Evolutionary conservation across 2,797 vertebrate species (phyloP).

Genomic region (Podarcis lilfordi): DNA sequence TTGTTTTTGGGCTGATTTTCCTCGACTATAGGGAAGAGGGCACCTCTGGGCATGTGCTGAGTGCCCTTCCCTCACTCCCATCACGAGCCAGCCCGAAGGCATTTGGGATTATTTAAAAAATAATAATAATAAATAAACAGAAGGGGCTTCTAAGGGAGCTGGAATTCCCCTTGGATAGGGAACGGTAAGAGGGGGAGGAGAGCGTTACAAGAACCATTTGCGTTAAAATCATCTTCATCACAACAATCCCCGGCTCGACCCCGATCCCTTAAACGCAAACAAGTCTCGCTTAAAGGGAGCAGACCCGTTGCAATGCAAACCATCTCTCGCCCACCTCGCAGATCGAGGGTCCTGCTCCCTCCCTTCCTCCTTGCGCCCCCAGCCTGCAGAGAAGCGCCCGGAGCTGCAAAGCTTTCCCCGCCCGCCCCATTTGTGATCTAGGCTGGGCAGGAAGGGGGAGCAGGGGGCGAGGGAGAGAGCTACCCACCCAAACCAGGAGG

Average conservation of each 20-base stretch:
- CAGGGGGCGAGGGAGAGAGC: background rate
- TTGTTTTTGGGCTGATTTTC: background rate
- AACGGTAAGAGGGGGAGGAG: background rate
- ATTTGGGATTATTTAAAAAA: background rate
- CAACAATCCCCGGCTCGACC: background rate
- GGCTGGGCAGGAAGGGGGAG: background rate
- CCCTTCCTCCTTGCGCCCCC: background rate
- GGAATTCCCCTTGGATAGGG: background rate
- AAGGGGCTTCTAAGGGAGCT: background rate
- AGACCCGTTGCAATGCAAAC: background rate
- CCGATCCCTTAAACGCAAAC: background rate
- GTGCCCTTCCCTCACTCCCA: background rate
- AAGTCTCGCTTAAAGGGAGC: background rate
- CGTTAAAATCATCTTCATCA: background rate
- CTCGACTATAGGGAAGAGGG: background rate
- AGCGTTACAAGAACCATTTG: background rate
- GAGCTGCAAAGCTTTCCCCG: background rate
- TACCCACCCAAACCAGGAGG: background rate
- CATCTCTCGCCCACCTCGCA: background rate
- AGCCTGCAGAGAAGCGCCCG: background rate
- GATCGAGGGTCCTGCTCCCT: background rate
- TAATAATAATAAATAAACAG: no score
- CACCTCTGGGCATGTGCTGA: conserved; percentile 24
- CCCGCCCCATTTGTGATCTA: conserved; percentile 1
- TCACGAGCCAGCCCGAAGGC: background rate